Conservation (phyloP, 2,888 invertebrate species). For the Cheilosia urbana region DNA sequence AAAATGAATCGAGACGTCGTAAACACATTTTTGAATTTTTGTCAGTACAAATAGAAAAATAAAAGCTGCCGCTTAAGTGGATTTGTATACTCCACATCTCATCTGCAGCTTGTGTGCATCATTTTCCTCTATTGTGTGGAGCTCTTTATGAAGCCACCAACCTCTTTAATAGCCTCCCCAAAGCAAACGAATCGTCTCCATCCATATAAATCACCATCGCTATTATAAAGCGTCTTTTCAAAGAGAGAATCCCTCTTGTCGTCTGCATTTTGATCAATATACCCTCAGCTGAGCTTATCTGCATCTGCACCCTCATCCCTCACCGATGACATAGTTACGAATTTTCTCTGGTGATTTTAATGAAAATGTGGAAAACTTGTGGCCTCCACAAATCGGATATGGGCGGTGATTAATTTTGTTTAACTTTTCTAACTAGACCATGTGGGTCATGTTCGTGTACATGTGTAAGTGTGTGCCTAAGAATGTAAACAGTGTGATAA, state of each 20-base stretch:
- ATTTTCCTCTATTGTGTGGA: constrained; percentile 34
- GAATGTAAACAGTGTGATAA: constrained; percentile 8
- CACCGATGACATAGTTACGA: constrained; percentile 43
- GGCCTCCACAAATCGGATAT: constrained; percentile 1
- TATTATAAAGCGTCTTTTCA: constrained; percentile 33
- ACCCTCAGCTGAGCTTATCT: constrained; percentile 5
- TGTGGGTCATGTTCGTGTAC: neutral
- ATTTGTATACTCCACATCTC: constrained; percentile 24
- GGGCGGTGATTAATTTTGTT: constrained; percentile 15
- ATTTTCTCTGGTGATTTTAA: constrained; percentile 3
- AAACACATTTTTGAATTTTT: constrained; percentile 21
- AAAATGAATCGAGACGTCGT: constrained; percentile 24
- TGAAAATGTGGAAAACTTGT: constrained; percentile 25
- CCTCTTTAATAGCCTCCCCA: constrained; percentile 30
- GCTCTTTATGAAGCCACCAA: constrained; percentile 14
- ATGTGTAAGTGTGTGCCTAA: neutral
- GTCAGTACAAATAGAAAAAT: constrained; percentile 6
- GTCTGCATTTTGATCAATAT: constrained; percentile 40
- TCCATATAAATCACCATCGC: constrained; percentile 24
- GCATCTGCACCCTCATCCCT: constrained; percentile 10
- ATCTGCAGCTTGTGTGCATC: neutral
- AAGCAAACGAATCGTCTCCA: constrained; percentile 32
- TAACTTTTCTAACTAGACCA: constrained; percentile 18
- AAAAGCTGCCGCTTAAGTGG: constrained; percentile 17
- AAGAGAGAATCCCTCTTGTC: constrained; percentile 16